Base-by-base conservation (phyloP, 2,797 vertebrate species). In the Enteromius treurensis region DNA sequence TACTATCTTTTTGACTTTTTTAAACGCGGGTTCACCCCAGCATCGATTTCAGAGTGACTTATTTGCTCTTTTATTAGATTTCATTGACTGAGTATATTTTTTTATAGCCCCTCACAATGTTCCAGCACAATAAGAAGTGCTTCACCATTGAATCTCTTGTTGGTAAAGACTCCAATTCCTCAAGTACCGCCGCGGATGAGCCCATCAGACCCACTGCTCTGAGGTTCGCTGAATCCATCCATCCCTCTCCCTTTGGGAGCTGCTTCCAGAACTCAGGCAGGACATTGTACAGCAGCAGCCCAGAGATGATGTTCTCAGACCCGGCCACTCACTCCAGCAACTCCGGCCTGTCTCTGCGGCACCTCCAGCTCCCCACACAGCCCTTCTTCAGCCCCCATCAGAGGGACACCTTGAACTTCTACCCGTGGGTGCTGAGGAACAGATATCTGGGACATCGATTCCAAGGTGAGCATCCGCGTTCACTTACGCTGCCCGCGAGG, bases 101-200 rank as follows among this genome's bases (percentile, higher is more conserved):
- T 42, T 65, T 58, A 45, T 65, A 45, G n/a, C 17, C 62, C 51
- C 73, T 23, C 79, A 89, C 37, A 78, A 95, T 95, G 95, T 96
- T 94, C 80, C 94, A 94, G 87, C 92, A 93, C 86, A 91, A 80
- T 83, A 95, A 95, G 88, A 95, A 95, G 64, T 94, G 94, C 73
- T 96, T 96, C 91, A 95, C 94, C 81, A 96, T 96, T 47, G 95
- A 96, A 90, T 93, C 95, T 82, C 93, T 95, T 86, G 94, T 95
- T 40, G 95, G 94, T 84, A 96, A 95, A 89, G 94, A 94, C 77
- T 86, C 89, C 68, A 85, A 70, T 89, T 81, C 89, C 76, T 86
- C 91, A 84, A 90, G 88, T 86, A 85, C 82, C 84, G 85, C 85
- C 21, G 85, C 82, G 80, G 92, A 95, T 0, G 95, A 95, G 84